Evolutionary conservation across 2,797 vertebrate genomes (phyloP).

Genomic region (Karalla daura): DNA sequence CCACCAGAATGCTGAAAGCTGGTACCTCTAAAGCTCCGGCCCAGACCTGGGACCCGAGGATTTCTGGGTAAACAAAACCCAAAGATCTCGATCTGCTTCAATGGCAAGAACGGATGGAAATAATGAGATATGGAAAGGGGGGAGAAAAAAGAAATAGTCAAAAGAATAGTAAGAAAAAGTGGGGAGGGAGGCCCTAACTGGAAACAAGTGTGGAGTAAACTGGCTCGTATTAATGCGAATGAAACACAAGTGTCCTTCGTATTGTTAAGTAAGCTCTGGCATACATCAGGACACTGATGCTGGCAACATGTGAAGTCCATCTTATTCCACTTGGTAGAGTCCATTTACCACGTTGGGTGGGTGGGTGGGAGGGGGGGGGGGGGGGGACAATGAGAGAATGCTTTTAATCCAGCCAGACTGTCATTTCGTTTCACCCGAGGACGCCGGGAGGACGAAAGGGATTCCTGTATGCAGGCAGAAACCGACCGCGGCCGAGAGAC

Average conservation of each 20-base stretch:
- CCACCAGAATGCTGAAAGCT: slow-evolving; percentile 77
- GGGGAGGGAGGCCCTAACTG: neutral
- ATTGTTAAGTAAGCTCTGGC: neutral
- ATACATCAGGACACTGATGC: neutral
- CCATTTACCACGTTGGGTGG: neutral
- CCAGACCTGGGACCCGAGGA: slow-evolving; percentile 48
- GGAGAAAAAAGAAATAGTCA: neutral
- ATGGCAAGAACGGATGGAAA: slow-evolving; percentile 26
- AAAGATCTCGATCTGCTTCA: slow-evolving; percentile 28
- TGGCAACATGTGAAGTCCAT: neutral
- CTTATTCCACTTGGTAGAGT: neutral
- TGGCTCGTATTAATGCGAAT: neutral
- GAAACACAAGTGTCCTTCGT: neutral
- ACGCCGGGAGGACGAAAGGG: too few relatives aligned
- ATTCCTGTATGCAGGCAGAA: too few relatives aligned
- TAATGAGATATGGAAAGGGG: neutral
- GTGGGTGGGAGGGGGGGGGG: too few relatives aligned
- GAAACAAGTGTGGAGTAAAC: slow-evolving; percentile 3
- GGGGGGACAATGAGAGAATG: neutral
- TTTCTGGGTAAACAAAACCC: slow-evolving; percentile 67
- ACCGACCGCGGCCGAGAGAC: too few relatives aligned
- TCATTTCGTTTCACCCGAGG: neutral
- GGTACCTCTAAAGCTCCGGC: slow-evolving; percentile 63
- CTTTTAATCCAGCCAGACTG: neutral
- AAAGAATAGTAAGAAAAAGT: neutral